phyloP scores from a whole-genome alignment of 2,797 vertebrate species.

The Silurus aristotelis region DNA sequence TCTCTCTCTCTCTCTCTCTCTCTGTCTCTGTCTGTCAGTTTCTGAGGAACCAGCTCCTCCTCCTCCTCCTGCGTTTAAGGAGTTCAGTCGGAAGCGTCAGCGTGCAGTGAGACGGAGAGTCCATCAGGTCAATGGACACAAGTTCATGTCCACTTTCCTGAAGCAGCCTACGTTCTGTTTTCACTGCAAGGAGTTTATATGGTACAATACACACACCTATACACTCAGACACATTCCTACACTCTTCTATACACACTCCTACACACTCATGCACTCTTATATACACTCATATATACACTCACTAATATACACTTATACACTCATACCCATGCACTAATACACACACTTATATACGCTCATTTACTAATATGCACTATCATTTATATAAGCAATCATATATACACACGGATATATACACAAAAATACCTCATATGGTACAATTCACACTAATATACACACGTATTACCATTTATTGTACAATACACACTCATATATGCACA shows the following conservation, averaged over 20 bases:
- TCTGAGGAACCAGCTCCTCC: constrained; percentile 68
- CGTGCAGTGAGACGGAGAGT: constrained; percentile 86
- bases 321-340: neutral
- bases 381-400: no score
- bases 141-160: constrained; percentile 97
- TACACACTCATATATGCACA: neutral
- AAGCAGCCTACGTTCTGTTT: constrained; percentile 97
- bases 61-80: constrained; percentile 76
- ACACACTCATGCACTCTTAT: neutral
- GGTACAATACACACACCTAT: constrained; percentile 73
- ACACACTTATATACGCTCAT: neutral
- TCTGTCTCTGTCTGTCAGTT: neutral
- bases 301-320: neutral
- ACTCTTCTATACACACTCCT: neutral
- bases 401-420: constrained; percentile 51
- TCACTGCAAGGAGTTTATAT: constrained; percentile 97
- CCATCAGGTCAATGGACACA: constrained; percentile 97
- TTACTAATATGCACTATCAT: neutral
- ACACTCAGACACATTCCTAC: neutral
- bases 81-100: constrained; percentile 89
- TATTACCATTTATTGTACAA: no score
- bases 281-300: constrained; percentile 54
- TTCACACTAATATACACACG: neutral
- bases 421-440: neutral
- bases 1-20: neutral